Evolutionary conservation across 2,113 vertebrate genomes (phyloP).

Genomic region (Ciconia maguari): DNA sequence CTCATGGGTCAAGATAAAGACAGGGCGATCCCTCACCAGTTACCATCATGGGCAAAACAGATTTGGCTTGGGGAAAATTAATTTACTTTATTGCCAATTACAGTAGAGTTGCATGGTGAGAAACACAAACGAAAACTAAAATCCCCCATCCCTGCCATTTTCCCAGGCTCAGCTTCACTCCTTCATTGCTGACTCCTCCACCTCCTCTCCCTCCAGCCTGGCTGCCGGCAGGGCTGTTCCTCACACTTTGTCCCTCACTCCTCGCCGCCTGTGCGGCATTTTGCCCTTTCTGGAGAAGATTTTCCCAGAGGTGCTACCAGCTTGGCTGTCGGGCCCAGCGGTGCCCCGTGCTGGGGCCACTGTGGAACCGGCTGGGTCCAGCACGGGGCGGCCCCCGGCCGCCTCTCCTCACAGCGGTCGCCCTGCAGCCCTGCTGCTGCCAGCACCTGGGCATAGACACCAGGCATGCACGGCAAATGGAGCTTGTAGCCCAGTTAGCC

Average conservation of each 20-base stretch:
- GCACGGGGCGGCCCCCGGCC: fast-evolving
- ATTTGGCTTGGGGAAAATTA: background rate
- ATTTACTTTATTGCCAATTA: background rate
- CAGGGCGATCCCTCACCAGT: background rate
- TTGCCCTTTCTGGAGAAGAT: background rate
- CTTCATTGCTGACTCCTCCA: background rate
- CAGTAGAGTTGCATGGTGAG: background rate
- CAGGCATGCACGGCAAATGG: fast-evolving
- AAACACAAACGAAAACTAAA: background rate
- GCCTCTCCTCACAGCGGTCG: background rate
- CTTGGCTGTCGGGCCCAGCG: fast-evolving
- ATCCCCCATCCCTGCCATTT: background rate
- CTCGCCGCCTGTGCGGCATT: fast-evolving
- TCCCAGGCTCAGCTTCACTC: background rate
- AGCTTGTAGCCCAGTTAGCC: background rate
- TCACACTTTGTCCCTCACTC: background rate
- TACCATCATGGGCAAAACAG: background rate
- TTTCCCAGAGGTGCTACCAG: background rate
- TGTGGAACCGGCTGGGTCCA: background rate
- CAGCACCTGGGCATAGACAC: background rate
- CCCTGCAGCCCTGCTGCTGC: fast-evolving
- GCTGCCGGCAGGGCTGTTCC: background rate
- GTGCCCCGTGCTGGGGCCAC: background rate
- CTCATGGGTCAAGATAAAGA: fast-evolving
- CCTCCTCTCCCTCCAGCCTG: fast-evolving